Conservation (phyloP, 2,797 vertebrate genomes). For the Micromesistius poutassou region DNA sequence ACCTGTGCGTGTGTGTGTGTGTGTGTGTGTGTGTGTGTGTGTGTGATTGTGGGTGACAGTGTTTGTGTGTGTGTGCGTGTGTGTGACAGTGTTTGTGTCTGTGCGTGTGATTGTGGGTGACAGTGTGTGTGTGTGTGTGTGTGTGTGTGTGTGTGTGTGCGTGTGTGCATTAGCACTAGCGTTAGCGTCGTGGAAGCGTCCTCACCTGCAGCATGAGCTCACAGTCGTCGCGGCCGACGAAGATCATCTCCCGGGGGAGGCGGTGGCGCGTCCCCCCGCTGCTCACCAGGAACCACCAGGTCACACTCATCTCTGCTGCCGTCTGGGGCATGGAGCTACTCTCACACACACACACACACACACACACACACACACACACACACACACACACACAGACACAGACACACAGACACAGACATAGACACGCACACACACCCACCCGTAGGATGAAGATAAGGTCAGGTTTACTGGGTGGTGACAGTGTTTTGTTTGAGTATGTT, state of each 20-base stretch:
- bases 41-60: no score
- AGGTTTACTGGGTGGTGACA: background rate
- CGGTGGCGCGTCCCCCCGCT: conserved; percentile 94
- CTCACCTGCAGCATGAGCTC: conserved; percentile 98
- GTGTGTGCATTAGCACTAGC: no score
- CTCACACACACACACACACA: background rate
- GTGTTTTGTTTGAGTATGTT: background rate
- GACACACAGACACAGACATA: background rate
- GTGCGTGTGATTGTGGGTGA: no score
- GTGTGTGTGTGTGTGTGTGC: no score
- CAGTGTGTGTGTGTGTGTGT: no score
- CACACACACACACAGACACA: background rate
- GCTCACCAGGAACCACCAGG: conserved; percentile 99
- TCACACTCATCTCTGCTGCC: conserved; percentile 84
- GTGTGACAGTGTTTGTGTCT: no score
- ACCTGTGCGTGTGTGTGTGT: no score
- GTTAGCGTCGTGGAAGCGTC: no score
- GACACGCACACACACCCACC: background rate
- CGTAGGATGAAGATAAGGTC: background rate
- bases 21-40: no score
- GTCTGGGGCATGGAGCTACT: conserved; percentile 54
- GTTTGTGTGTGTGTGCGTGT: no score
- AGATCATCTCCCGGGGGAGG: conserved; percentile 98
- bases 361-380: background rate
- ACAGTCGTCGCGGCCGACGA: conserved; percentile 96